A percentile compares a stretch with the other conserved stretches of the same genome.
phyloP scores from a whole-genome alignment of 2,113 vertebrate genomes.

The Ammodytes marinus region DNA sequence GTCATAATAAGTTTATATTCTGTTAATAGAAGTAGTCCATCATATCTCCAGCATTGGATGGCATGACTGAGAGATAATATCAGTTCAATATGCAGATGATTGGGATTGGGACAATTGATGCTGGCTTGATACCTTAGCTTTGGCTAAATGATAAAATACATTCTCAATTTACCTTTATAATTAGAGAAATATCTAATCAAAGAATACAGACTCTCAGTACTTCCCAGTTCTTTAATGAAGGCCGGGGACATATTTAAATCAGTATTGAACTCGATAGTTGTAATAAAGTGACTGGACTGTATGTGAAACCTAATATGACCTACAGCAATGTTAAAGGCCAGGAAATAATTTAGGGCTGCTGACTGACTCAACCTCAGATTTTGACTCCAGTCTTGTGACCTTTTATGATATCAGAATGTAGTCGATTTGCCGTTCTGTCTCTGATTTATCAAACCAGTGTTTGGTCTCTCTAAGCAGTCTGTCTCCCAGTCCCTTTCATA shows the following conservation, averaged over 20 bases:
- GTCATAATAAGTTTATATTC: neutral
- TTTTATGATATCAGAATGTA: neutral
- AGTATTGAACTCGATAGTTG: neutral
- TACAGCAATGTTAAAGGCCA: neutral
- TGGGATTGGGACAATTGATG: neutral
- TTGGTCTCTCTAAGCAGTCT: too few species aligned
- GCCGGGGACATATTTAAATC: neutral
- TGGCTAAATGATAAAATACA: neutral
- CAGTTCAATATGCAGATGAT: neutral
- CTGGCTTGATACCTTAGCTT: neutral
- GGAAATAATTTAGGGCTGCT: neutral
- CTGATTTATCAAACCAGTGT: neutral
- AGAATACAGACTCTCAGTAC: neutral
- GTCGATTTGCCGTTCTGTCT: neutral
- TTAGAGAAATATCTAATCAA: neutral
- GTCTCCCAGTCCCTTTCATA: neutral
- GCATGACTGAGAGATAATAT: neutral
- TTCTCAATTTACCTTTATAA: neutral
- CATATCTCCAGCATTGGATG: neutral
- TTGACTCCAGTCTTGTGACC: neutral
- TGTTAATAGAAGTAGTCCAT: neutral
- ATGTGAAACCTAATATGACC: neutral
- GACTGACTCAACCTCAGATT: neutral
- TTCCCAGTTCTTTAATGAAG: neutral
- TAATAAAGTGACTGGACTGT: neutral